Base-by-base conservation (phyloP, 2,113 vertebrate genomes). In the Morone saxatilis region DNA sequence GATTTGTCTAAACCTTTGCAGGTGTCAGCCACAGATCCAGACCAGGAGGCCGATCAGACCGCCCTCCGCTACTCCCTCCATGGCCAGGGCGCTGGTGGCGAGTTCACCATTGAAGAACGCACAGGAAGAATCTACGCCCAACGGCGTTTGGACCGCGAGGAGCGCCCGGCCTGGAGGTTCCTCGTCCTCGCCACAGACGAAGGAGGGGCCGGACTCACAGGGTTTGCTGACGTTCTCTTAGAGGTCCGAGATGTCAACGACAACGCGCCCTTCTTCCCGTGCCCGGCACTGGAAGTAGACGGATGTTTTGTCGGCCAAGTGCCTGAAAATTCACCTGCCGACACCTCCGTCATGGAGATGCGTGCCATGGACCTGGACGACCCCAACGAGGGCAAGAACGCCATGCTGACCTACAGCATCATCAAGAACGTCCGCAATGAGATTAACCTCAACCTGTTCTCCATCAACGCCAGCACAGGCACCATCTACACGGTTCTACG, bases 181-280 rank as follows among this genome's bases (percentile, higher is more conserved):
- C 96, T 97, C 0, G 96, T 97, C 12, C 95, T 97, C 2, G 97
- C 96, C 9, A 97, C 97, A 0, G 97, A 97, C 48, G 97, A 97
- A 63, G 95, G 88, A 0, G 97, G 97, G 0, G 94, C 96, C 0
- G 97, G 97, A 0, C 93, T 97, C 54, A 97, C 97, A 0, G 97
- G 97, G 36, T 97, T 98, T 51, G 96, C 97, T n/a, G 97, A 98
- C 3, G 97, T 97, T 43, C 90, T 97, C 48, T 88, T 98, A 68
- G 95, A 97, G 12, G 96, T 97, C 81, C 89, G 72, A 25, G 97
- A 98, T 2, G 88, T 96, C 71, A 98, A 98, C 0, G 97, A 98
- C 93, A 97, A 98, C 0, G 83, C 94, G 0, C 97, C 97, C 6
- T 91, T 96, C 48, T 98, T 98, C 92, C 95, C 97, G 17, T 98